Percentiles rank a stretch among this genome's conserved stretches.
phyloP scores from a whole-genome alignment of 2,113 vertebrate genomes.

The Anguilla rostrata region DNA sequence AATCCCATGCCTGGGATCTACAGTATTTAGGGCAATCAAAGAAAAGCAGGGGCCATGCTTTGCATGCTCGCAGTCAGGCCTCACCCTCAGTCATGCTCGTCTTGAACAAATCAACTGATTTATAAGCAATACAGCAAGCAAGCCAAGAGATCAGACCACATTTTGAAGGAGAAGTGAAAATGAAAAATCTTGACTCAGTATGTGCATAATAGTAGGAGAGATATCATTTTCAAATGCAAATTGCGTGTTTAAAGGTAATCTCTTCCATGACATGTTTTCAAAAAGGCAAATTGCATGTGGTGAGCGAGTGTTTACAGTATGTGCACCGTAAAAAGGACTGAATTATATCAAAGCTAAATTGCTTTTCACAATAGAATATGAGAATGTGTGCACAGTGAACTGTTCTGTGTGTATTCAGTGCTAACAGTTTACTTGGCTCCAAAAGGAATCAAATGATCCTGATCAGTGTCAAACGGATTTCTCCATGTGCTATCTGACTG shows the following conservation, averaged over 20 bases:
- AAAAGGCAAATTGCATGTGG: too few species aligned
- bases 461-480: not conserved
- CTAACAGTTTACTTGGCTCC: not conserved
- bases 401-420: too few species aligned
- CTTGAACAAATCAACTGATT: not conserved
- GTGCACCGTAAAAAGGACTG: too few species aligned
- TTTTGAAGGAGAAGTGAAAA: not conserved
- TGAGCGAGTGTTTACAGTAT: too few species aligned
- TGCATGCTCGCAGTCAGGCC: not conserved
- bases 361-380: not conserved
- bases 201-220: not conserved
- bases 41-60: not conserved
- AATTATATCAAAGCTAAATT: not conserved
- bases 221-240: too few species aligned
- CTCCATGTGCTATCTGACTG: not conserved
- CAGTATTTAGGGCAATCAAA: not conserved
- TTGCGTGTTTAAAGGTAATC: too few species aligned
- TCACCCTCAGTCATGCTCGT: not conserved
- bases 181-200: not conserved
- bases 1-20: slow-evolving; percentile 15
- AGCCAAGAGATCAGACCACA: not conserved
- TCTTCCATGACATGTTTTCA: too few species aligned
- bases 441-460: too few species aligned
- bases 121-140: not conserved
- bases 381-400: too few species aligned